Evolutionary conservation across 1,140 invertebrate genomes (phyloP).

Genomic region (Dolichoris vasculosae): DNA sequence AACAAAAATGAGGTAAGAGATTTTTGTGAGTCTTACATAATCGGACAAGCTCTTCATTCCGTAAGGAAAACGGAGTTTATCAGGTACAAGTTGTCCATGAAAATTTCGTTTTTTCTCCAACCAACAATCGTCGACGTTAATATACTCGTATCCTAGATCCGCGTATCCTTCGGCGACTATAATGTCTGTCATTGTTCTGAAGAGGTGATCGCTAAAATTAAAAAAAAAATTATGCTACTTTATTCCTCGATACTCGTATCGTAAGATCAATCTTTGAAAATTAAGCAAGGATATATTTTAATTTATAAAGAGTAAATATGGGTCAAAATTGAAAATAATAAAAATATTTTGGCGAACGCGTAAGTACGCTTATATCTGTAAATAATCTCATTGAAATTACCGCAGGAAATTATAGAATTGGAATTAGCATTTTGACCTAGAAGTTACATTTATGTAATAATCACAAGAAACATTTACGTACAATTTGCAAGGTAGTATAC

Average conservation of each 20-base stretch:
- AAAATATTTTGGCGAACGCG: neutral
- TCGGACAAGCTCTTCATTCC: constrained; percentile 92
- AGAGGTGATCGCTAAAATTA: constrained; percentile 88
- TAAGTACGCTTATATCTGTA: neutral
- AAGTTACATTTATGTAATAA: constrained; percentile 55
- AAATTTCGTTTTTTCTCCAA: constrained; percentile 85
- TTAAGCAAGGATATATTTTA: constrained; percentile 25
- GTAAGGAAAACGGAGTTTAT: constrained; percentile 90
- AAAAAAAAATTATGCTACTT: constrained; percentile 30
- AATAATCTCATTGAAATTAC: constrained; percentile 15
- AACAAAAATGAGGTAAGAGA: constrained; percentile 46
- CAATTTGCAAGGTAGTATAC: constrained; percentile 43
- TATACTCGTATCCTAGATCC: constrained; percentile 91
- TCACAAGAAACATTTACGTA: constrained; percentile 53
- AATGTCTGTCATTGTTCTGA: constrained; percentile 93
- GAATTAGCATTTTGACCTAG: constrained; percentile 53
- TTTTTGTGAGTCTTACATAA: constrained; percentile 84
- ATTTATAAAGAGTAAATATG: constrained; percentile 8
- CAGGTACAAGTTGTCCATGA: constrained; percentile 87
- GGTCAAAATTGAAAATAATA: neutral
- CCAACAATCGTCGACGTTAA: constrained; percentile 98
- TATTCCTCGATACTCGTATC: neutral
- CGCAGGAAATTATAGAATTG: constrained; percentile 49
- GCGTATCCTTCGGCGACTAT: constrained; percentile 92
- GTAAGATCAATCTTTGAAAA: neutral